Base-by-base conservation (phyloP, 2,888 invertebrate species). In the Apamea anceps region DNA sequence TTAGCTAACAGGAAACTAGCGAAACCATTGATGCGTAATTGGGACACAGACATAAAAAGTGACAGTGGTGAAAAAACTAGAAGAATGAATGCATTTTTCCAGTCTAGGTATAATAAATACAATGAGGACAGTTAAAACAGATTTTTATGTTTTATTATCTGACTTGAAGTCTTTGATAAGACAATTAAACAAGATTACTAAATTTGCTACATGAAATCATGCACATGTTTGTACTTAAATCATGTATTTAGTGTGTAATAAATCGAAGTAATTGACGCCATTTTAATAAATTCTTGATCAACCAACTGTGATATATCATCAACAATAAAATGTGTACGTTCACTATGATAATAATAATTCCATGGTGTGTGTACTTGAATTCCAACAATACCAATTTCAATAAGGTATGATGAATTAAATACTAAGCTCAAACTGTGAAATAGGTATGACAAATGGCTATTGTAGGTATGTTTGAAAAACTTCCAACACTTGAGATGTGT, bases 1-100 rank as follows among this genome's bases (percentile, higher is more conserved):
- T 51, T 51, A 83, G 25, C 72, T 81, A 83, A 77, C 73, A 83
- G 85, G 85, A 89, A 90, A 81, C 63, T 63, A 71, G 65, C 10
- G 18, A 81, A 60, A 72, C 74, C 80, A 90, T 71, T 85, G 72
- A 82, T 80, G 87, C 79, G 45, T 79, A 73, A 86, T 73, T 72
- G 74, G 77, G 70, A 73, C 67, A 83, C 18, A 57, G n/a, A 75
- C 42, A 75, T 42, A 68, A 88, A 78, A 79, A 75, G 48, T 42
- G 37, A 60, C 45, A 67, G 67, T 67, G 10, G 42, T 2, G 63
- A 77, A 76, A 74, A 74, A 74, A 60, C 42, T 42, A 42, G 18
- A 67, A 62, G 48, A 85, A 73, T 85, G 4, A 65, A 21, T 78
- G 10, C 74, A 25, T 45, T 73, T 72, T 76, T 72, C 45, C 21